Conservation (phyloP, 2,797 vertebrate genomes). For the Jordanella pulchra region DNA sequence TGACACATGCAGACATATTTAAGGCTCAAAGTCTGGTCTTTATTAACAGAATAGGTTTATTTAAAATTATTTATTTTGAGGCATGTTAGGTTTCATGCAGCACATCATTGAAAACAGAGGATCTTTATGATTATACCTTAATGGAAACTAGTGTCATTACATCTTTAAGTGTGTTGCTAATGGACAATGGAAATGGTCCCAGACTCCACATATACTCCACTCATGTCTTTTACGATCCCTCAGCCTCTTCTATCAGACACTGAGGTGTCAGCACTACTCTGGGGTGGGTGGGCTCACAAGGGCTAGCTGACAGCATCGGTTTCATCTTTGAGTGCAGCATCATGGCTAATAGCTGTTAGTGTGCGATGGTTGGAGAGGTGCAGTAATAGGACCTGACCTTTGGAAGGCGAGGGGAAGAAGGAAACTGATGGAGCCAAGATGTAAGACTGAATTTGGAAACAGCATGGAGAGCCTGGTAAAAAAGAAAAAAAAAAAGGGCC, state of each 20-base stretch:
- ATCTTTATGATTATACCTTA: conserved; percentile 15
- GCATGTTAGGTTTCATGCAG: background rate
- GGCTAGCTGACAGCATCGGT: conserved; percentile 20
- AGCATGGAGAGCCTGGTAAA: background rate
- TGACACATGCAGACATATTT: background rate
- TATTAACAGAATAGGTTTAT: background rate
- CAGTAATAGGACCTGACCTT: conserved; percentile 29
- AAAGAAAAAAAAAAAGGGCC: no score
- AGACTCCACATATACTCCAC: conserved; percentile 24
- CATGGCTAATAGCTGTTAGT: conserved; percentile 54
- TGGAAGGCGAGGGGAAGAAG: background rate
- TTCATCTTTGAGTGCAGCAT: conserved; percentile 42
- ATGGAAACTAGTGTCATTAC: conserved; percentile 7
- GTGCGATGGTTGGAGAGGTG: conserved; percentile 23
- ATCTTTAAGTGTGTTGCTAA: conserved; percentile 25
- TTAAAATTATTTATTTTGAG: background rate
- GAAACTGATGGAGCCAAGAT: background rate
- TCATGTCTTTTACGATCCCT: conserved; percentile 37
- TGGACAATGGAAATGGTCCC: conserved; percentile 27
- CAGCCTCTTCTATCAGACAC: conserved; percentile 43
- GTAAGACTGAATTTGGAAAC: conserved; percentile 11
- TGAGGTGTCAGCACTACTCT: conserved; percentile 46
- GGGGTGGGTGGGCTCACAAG: conserved; percentile 18
- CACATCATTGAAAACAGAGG: conserved; percentile 6
- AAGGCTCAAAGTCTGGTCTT: background rate